Conservation (phyloP, 2,797 vertebrate species). For the Halcyon chelicuti region DNA sequence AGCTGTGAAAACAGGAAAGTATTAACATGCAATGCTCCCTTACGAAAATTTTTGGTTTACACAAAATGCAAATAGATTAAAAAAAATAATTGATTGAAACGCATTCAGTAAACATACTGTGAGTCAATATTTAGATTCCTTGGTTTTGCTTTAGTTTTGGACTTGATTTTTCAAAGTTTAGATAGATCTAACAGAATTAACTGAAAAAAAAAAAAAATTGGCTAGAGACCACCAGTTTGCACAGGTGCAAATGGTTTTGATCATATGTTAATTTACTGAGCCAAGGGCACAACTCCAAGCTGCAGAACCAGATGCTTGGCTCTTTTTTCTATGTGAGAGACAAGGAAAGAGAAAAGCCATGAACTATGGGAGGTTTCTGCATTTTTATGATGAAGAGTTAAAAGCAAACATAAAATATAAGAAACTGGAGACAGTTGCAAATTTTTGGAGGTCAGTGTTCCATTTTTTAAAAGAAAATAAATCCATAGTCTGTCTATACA, state of each 20-base stretch:
- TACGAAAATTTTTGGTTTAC: neutral
- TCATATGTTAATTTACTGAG: conserved; percentile 60
- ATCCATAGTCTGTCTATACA: neutral
- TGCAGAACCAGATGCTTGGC: conserved; percentile 58
- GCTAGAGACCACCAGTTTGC: conserved; percentile 16
- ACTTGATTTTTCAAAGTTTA: neutral
- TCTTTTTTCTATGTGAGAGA: neutral
- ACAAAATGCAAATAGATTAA: neutral
- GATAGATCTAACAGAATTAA: neutral
- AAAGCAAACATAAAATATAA: conserved; percentile 28
- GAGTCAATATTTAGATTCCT: neutral
- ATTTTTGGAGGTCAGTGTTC: neutral
- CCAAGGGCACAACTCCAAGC: conserved; percentile 66
- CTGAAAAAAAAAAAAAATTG: neutral
- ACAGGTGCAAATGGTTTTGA: conserved; percentile 65
- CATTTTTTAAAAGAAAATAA: neutral
- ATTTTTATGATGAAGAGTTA: neutral
- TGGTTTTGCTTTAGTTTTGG: neutral
- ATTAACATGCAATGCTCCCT: neutral
- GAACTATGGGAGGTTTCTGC: neutral
- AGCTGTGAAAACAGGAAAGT: neutral
- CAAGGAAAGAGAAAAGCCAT: neutral
- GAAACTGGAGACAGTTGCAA: neutral
- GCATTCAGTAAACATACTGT: neutral
- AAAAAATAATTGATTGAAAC: neutral